Percentiles rank a stretch among this genome's conserved stretches.
phyloP scores from a whole-genome alignment of 2,797 vertebrate genomes.

The Vespertilio murinus region DNA sequence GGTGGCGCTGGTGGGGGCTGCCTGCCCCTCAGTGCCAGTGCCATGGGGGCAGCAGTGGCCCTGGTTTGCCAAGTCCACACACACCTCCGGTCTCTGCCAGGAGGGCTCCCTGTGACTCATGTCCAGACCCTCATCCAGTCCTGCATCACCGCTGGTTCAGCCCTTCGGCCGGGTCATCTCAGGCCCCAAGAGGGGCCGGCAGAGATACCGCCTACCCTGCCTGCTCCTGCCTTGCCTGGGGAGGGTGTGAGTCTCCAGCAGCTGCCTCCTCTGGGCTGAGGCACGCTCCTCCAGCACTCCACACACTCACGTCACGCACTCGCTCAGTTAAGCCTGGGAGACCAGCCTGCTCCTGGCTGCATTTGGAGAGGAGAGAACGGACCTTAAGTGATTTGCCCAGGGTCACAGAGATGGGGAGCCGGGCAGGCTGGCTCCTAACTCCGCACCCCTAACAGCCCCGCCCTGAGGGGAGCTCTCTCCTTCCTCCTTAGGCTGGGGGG shows the following conservation, averaged over 20 bases:
- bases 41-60: not conserved
- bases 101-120: conserved; percentile 2
- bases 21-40: fast-evolving
- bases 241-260: not conserved
- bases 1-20: not conserved
- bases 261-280: not conserved
- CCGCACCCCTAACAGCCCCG: not conserved
- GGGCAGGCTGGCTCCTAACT: not conserved
- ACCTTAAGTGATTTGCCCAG: not conserved
- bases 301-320: not conserved
- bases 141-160: not conserved
- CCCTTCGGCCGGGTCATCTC: fast-evolving
- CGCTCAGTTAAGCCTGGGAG: not conserved
- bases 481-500: not conserved
- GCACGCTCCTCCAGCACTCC: not conserved
- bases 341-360: not conserved
- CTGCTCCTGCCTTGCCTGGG: not conserved
- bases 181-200: not conserved
- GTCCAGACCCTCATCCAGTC: not conserved
- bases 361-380: not conserved
- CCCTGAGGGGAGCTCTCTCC: not conserved
- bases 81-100: not conserved
- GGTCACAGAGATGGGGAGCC: not conserved
- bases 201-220: not conserved
- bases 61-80: not conserved